phyloP scores from a whole-genome alignment of 2,888 invertebrate genomes.

The Yponomeuta evonymella region DNA sequence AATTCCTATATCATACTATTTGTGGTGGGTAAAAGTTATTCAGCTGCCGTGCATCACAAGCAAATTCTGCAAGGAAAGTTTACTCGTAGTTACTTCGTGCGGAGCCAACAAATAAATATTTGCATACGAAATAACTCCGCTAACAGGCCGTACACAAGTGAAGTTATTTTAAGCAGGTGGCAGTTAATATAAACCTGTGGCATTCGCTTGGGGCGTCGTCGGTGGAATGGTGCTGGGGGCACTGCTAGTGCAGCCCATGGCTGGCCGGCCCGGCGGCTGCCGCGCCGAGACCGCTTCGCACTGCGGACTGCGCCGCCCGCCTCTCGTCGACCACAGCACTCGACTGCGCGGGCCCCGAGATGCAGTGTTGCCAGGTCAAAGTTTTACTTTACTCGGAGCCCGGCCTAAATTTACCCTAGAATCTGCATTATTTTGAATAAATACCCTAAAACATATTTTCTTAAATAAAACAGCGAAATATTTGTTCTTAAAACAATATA shows the following conservation, averaged over 20 bases:
- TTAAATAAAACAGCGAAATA: no score
- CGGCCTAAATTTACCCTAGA: no score
- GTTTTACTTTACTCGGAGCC: no score
- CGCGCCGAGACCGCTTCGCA: background rate
- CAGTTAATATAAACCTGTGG: slow-evolving; percentile 37
- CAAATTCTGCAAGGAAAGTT: no score
- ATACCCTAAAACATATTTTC: no score
- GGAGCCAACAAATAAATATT: background rate
- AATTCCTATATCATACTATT: no score
- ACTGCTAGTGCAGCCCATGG: slow-evolving; percentile 71
- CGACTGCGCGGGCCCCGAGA: slow-evolving; percentile 49
- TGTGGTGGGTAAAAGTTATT: no score
- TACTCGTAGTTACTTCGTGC: background rate
- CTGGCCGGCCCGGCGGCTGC: slow-evolving; percentile 4
- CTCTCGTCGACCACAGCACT: slow-evolving; percentile 47
- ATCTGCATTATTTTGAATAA: no score
- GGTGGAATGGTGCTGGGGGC: slow-evolving; percentile 45
- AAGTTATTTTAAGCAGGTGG: background rate
- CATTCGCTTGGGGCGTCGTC: slow-evolving; percentile 30
- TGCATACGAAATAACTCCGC: background rate
- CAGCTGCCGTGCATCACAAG: no score
- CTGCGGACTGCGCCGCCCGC: slow-evolving; percentile 38
- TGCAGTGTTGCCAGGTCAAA: no score
- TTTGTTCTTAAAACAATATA: no score
- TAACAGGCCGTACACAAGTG: background rate